These are phyloP conservation scores for Drosophila yakuba DNA, from an alignment of 1,140 invertebrate genomes.

Conservation along the genomic window DNA sequence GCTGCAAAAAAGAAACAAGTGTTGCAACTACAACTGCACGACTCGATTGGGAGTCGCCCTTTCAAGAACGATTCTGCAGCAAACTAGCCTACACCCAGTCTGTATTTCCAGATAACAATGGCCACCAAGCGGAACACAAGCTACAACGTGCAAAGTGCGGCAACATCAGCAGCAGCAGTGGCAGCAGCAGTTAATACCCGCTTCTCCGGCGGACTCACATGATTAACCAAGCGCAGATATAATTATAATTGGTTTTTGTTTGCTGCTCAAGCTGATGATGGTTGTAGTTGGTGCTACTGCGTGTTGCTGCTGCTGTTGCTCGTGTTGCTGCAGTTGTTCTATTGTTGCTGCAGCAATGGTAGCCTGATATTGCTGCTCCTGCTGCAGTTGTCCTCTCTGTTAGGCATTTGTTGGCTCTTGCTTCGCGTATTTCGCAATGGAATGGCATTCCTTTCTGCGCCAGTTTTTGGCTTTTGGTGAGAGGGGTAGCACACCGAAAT, in stretches of 20 bases:
- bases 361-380: background rate
- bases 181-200: conserved; percentile 12
- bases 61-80: conserved; percentile 28
- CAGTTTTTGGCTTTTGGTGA: conserved; percentile 12
- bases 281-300: conserved; percentile 20
- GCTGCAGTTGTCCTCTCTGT: conserved; percentile 14
- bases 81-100: conserved; percentile 33
- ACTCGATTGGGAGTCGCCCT: conserved; percentile 12
- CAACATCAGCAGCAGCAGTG: conserved; percentile 1
- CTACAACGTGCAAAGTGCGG: conserved; percentile 40
- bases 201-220: conserved; percentile 46
- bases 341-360: conserved; percentile 27
- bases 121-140: conserved; percentile 40
- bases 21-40: conserved; percentile 12
- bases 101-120: conserved; percentile 32
- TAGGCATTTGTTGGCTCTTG: conserved; percentile 32
- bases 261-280: conserved; percentile 47
- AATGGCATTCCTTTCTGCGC: conserved; percentile 46
- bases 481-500: background rate
- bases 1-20: conserved; percentile 17
- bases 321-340: conserved; percentile 14
- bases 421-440: conserved; percentile 35
- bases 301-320: conserved; percentile 23
- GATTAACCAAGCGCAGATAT: conserved; percentile 78
- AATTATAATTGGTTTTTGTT: conserved; percentile 72